Conservation (phyloP, 2,797 vertebrate species). For the Basileuterus tristriatus region DNA sequence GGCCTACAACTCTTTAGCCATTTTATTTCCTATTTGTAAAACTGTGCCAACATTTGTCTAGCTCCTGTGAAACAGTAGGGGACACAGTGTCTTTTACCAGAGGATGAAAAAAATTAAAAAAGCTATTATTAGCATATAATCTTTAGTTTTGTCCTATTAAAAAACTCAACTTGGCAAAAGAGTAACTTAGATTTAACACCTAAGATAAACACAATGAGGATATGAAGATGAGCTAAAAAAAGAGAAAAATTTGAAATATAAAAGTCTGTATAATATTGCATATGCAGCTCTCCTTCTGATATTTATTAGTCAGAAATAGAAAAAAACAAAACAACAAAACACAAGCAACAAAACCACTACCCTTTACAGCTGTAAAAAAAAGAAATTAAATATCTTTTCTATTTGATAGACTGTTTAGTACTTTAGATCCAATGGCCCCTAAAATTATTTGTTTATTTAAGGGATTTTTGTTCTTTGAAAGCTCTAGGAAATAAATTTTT, state of each 20-base stretch:
- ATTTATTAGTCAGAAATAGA: neutral
- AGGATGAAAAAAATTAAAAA: neutral
- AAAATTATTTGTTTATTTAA: conserved; percentile 4
- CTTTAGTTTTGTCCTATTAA: neutral
- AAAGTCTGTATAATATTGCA: neutral
- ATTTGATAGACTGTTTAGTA: neutral
- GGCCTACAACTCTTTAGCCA: neutral
- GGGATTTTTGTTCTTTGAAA: conserved; percentile 34
- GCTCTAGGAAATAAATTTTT: neutral
- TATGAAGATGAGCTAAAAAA: neutral
- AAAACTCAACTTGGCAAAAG: neutral
- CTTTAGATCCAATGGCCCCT: neutral
- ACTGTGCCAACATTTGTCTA: neutral
- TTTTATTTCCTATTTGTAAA: neutral
- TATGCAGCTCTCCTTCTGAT: neutral
- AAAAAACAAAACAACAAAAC: neutral
- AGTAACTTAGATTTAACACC: neutral
- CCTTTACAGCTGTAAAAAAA: neutral
- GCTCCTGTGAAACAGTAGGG: neutral
- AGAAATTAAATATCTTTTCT: neutral
- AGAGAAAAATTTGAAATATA: neutral
- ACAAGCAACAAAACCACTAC: neutral
- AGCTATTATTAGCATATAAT: neutral
- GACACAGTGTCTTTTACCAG: conserved; percentile 11
- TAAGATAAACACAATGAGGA: neutral